These are phyloP conservation scores for Leptodactylus fallax DNA, from an alignment of 2,797 vertebrate genomes.

Conservation along the genomic window DNA sequence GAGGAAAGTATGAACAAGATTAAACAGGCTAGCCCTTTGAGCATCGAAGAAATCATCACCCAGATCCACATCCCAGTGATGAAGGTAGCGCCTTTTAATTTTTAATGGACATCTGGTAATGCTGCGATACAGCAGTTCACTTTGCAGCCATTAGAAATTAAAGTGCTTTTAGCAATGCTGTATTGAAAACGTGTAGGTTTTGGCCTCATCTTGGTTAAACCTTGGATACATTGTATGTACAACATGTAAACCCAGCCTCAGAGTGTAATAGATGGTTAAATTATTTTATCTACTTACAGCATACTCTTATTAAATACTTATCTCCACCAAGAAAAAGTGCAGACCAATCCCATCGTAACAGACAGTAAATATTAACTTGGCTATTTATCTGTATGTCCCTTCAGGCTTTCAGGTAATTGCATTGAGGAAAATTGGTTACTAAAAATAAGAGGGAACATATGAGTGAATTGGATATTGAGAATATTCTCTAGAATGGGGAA, in stretches of 20 bases:
- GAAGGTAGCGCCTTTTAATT: too few relatives aligned
- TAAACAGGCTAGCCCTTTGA: too few relatives aligned
- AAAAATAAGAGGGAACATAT: neutral
- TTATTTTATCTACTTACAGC: neutral
- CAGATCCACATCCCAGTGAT: too few relatives aligned
- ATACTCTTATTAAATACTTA: neutral
- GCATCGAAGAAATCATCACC: too few relatives aligned
- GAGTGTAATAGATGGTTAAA: neutral
- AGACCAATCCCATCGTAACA: slow-evolving; percentile 4
- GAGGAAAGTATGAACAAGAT: too few relatives aligned
- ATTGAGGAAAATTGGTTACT: neutral
- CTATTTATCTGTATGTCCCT: neutral
- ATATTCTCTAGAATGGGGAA: neutral
- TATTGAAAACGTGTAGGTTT: too few relatives aligned
- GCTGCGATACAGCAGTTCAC: too few relatives aligned
- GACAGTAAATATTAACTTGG: neutral
- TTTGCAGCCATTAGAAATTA: too few relatives aligned
- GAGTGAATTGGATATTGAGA: neutral
- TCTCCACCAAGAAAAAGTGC: neutral
- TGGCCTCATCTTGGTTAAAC: too few relatives aligned
- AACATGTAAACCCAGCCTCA: neutral
- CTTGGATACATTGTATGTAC: too few relatives aligned
- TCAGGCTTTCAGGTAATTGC: slow-evolving; percentile 1
- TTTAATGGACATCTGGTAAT: too few relatives aligned
- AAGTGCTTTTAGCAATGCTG: too few relatives aligned